These are phyloP conservation scores for Neofelis nebulosa DNA, from an alignment of 2,113 vertebrate genomes.

Conservation along the genomic window DNA sequence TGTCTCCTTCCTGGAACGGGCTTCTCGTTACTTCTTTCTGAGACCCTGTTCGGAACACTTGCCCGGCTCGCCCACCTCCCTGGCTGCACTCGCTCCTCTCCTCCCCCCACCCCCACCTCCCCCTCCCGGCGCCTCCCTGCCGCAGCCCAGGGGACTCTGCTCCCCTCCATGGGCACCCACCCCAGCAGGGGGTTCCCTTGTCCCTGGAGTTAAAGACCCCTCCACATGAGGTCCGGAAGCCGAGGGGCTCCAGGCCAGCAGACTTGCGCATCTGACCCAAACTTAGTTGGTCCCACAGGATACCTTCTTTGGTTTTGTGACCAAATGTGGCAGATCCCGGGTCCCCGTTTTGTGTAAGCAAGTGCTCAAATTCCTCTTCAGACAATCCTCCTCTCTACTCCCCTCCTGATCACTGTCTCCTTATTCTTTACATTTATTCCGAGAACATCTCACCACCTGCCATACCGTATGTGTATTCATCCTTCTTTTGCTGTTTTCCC, in stretches of 20 bases:
- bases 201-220: not conserved
- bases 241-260: not conserved
- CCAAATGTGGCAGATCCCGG: not conserved
- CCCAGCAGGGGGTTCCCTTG: too few species aligned
- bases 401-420: not conserved
- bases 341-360: not conserved
- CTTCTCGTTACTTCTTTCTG: not conserved
- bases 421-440: not conserved
- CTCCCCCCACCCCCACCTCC: rapidly evolving
- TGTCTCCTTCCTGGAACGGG: not conserved
- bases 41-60: too few species aligned
- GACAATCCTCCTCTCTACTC: not conserved
- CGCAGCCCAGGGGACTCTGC: not conserved
- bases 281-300: not conserved
- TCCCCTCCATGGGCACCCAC: not conserved
- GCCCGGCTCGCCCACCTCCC: not conserved
- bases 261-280: not conserved
- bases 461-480: rapidly evolving
- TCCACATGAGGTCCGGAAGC: rapidly evolving
- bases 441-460: not conserved
- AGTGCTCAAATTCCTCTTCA: not conserved
- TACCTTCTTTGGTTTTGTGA: not conserved
- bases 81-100: not conserved
- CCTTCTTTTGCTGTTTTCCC: not conserved
- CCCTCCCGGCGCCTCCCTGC: rapidly evolving